Conservation (phyloP, 1,140 invertebrate genomes). For the Stegodyphus dumicola region DNA sequence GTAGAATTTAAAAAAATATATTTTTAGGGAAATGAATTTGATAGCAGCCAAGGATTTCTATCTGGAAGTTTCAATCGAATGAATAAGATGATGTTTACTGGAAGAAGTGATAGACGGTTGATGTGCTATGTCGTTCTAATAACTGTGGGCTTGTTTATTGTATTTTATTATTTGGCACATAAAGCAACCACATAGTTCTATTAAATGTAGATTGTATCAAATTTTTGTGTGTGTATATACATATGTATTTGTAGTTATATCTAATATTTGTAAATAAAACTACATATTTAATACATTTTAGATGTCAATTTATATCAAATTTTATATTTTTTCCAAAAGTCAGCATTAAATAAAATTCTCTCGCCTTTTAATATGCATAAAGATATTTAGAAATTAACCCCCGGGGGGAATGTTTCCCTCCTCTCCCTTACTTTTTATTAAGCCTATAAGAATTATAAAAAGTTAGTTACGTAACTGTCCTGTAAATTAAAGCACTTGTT, state of each 20-base stretch:
- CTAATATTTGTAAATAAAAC: neutral
- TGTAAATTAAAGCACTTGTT: too few relatives aligned
- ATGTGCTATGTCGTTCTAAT: constrained; percentile 69
- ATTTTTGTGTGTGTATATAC: neutral
- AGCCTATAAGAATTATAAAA: too few relatives aligned
- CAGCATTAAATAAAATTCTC: too few relatives aligned
- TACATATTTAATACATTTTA: neutral
- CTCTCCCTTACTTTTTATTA: too few relatives aligned
- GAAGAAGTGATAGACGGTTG: constrained; percentile 67
- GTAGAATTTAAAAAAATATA: neutral
- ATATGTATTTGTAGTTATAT: neutral
- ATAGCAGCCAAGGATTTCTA: constrained; percentile 67
- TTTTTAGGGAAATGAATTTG: constrained; percentile 67
- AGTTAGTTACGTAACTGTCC: too few relatives aligned
- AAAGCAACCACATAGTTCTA: constrained; percentile 31
- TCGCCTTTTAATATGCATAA: too few relatives aligned
- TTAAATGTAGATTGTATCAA: neutral
- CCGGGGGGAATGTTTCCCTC: too few relatives aligned
- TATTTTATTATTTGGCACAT: constrained; percentile 67
- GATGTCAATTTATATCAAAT: neutral
- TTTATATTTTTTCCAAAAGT: too few relatives aligned
- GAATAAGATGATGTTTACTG: constrained; percentile 68
- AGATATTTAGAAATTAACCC: too few relatives aligned
- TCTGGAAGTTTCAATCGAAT: constrained; percentile 68
- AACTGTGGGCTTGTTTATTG: constrained; percentile 67